These are phyloP conservation scores for Sula dactylatra DNA, from an alignment of 2,113 vertebrate genomes.

Conservation along the genomic window DNA sequence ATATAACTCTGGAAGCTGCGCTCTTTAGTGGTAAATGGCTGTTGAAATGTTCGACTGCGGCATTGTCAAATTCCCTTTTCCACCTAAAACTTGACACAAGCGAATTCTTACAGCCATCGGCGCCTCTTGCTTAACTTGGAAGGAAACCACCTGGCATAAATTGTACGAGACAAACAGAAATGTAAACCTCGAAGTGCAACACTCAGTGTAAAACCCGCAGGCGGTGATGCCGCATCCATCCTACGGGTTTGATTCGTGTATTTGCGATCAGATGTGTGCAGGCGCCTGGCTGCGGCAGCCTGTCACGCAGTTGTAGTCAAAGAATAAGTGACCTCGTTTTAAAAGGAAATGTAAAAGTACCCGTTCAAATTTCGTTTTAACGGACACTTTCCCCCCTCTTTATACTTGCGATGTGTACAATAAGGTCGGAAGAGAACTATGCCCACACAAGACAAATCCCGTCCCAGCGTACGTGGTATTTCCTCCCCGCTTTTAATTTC, in stretches of 20 bases:
- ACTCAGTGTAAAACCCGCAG: background rate
- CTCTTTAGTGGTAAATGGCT: slow-evolving; percentile 9
- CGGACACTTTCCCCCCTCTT: background rate
- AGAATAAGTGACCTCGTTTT: background rate
- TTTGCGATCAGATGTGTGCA: background rate
- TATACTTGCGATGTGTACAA: background rate
- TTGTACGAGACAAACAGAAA: background rate
- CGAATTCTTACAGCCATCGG: background rate
- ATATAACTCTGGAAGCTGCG: background rate
- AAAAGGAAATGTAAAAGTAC: background rate
- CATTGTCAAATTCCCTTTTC: background rate
- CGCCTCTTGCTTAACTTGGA: background rate
- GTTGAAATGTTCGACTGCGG: background rate
- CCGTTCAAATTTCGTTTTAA: background rate
- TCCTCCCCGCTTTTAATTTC: background rate
- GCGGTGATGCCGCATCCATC: background rate
- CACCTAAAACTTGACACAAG: background rate
- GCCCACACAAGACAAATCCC: background rate
- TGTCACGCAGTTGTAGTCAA: background rate
- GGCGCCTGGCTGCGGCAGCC: background rate
- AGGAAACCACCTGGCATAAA: background rate
- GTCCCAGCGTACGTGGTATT: background rate
- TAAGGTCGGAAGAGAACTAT: background rate
- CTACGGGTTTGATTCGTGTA: rapidly evolving
- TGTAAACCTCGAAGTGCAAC: background rate